Percentiles rank a stretch among this genome's conserved stretches.
These are phyloP conservation scores for Strigamia transsilvanica DNA, from an alignment of 2,888 invertebrate species.

Conservation along the genomic window DNA sequence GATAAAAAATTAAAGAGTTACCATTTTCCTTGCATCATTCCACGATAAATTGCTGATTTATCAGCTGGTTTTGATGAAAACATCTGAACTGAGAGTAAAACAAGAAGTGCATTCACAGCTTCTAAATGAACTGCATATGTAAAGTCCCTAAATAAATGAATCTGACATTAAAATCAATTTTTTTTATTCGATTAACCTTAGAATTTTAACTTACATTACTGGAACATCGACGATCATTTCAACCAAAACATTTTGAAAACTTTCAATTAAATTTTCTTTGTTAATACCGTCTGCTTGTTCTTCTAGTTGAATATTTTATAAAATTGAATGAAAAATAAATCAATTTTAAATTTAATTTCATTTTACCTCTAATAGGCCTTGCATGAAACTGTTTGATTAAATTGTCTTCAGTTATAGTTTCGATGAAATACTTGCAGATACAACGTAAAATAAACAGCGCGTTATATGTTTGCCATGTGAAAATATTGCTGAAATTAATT, in stretches of 20 bases:
- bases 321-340: too few species aligned
- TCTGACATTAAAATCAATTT: neutral
- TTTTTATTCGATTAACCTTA: neutral
- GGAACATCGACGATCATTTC: constrained; percentile 84
- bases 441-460: constrained; percentile 85
- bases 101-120: constrained; percentile 83
- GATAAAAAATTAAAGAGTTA: constrained; percentile 55
- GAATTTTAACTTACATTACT: constrained; percentile 71
- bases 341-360: neutral
- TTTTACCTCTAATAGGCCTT: constrained; percentile 62
- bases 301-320: constrained; percentile 55
- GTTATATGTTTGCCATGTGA: constrained; percentile 95
- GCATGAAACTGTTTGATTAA: constrained; percentile 82
- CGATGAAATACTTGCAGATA: constrained; percentile 85
- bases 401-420: constrained; percentile 88
- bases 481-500: constrained; percentile 71
- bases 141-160: constrained; percentile 71
- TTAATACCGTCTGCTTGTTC: constrained; percentile 58
- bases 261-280: constrained; percentile 70
- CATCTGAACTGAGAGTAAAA: constrained; percentile 88
- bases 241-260: constrained; percentile 78
- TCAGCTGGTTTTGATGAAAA: constrained; percentile 76
- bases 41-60: constrained; percentile 75
- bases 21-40: constrained; percentile 66
- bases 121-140: constrained; percentile 88